Base-by-base conservation (phyloP, 1,140 invertebrate species). In the Babylonia areolata region DNA sequence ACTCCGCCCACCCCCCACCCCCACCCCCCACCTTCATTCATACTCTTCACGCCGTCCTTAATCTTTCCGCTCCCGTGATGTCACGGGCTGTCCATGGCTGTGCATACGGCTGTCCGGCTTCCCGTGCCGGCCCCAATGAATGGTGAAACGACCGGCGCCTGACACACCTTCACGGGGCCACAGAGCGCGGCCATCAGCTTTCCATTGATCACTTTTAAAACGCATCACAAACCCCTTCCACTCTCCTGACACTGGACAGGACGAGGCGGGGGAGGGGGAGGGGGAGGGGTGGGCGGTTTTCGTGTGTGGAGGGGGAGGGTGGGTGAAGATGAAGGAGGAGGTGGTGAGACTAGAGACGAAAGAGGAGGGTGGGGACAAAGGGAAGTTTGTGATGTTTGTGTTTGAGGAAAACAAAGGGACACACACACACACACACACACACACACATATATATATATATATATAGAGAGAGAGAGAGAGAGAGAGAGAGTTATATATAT, bases 141-240 rank as follows among this genome's bases (percentile, higher is more conserved):
- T 64, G 17, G 58, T 64, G 5, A 64, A 64, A 23, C 23, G 58
- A 64, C 15, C 58, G 58, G 5, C 20, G 23, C 6, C 58, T 64
- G 58, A 64, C 58, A 64, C 5, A 23, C 5, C 58, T 0, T 6
- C 58, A 6, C 28, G 17, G 58, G 28, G 58, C 58, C 58, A 64
- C 20, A 64, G 58, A 12, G 58, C 58, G 15, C 12, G 28, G 58
- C 6, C 12, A 64, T 23, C 20, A 23, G 6, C 15, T 23, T 5
- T 6, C 58, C 58, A 64, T 64, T 64, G 58, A 64, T 64, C 58
- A 64, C 58, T 64, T 64, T 64, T 64, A 64, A 64, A 64, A 64
- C 58, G 20, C 58, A 64, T 64, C 28, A 23, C 20, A 23, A 64
- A n/a, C 28, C 0, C 28, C 28, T 64, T 64, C 58, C 58, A 64